Evolutionary conservation across 2,888 invertebrate genomes (phyloP), one percentile per base, ranked within the genome.

Genomic region (Drosophila yooni): DNA sequence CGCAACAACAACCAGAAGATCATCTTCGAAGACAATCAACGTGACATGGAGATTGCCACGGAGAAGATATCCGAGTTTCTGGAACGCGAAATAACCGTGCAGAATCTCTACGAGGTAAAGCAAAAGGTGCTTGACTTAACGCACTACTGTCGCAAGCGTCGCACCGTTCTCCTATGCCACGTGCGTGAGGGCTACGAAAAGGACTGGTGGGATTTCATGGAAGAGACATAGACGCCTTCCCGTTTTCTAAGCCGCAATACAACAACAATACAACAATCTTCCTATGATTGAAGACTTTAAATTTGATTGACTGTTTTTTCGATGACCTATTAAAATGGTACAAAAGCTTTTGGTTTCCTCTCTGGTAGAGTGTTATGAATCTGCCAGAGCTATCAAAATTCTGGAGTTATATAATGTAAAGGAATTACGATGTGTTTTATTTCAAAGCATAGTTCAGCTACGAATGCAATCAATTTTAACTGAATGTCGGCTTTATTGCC

Each of bases 161-260:
- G 99, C 83, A 97, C 98, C 94, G 98, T 98, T 80, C 94, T 99
- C 76, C 94, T 99, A 88, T 98, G 98, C 93, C 99, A 99, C 93
- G 99, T 99, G 52, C 97, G 98, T 93, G 99, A 99, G 94, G 99
- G 99, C 72, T 99, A 99, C 93, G 99, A 99, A 93, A 98, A 98
- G 94, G 99, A 99, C 93, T 97, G 98, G 96, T 99, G 99, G 99
- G 97, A 97, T 91, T 98, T 97, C 93, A 97, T 96, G 93, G 97
- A 97, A 7, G 83, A 83, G 8, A 18, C 79, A 76, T 8, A 21
- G 31, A 50, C 54, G 25, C 38, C 33, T 15, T 43, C 27, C 18
- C 53, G 2, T 51, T 29, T 48, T 51, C 31, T 33, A 27, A 51
- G 25, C 29, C 63, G 51, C 40, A 52, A 48, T 50, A 31, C 34